Evolutionary conservation across 2,888 invertebrate genomes (phyloP).

Genomic region (Esperia sulphurella): DNA sequence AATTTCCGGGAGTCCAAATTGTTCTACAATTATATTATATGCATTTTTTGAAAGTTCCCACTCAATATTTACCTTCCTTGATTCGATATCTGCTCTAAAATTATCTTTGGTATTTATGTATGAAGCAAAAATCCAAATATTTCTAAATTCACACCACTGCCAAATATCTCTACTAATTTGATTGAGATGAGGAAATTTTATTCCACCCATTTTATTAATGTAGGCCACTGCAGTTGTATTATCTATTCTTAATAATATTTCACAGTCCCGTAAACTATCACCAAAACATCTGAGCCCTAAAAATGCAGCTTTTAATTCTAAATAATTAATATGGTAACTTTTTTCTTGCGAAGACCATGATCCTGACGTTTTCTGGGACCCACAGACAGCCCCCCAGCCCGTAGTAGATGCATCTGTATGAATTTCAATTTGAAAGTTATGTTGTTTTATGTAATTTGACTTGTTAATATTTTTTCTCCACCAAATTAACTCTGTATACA

Average conservation of each 20-base stretch:
- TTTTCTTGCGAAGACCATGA: neutral
- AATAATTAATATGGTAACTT: conserved; percentile 2
- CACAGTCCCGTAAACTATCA: neutral
- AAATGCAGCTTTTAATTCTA: conserved; percentile 3
- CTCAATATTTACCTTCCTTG: conserved; percentile 4
- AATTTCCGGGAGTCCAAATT: conserved; percentile 7
- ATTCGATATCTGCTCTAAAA: conserved; percentile 5
- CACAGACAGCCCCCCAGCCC: conserved; percentile 6
- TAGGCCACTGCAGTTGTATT: conserved; percentile 8
- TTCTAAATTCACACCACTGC: conserved; percentile 5
- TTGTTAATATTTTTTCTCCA: neutral
- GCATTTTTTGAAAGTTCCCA: neutral
- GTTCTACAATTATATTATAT: neutral
- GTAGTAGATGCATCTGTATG: conserved; percentile 11
- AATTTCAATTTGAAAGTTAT: conserved; percentile 1
- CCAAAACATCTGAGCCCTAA: conserved; percentile 7
- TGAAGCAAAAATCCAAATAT: conserved; percentile 2
- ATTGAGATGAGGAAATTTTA: conserved; percentile 7
- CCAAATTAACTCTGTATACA: neutral
- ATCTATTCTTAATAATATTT: conserved; percentile 8
- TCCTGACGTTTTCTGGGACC: neutral
- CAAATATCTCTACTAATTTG: conserved; percentile 2
- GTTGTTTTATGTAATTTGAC: neutral
- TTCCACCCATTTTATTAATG: conserved; percentile 7
- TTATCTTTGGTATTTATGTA: conserved; percentile 7